Percentiles rank a stretch among this genome's conserved stretches.
Evolutionary conservation across 2,797 vertebrate species (phyloP).

Genomic region (Remorina albescens): DNA sequence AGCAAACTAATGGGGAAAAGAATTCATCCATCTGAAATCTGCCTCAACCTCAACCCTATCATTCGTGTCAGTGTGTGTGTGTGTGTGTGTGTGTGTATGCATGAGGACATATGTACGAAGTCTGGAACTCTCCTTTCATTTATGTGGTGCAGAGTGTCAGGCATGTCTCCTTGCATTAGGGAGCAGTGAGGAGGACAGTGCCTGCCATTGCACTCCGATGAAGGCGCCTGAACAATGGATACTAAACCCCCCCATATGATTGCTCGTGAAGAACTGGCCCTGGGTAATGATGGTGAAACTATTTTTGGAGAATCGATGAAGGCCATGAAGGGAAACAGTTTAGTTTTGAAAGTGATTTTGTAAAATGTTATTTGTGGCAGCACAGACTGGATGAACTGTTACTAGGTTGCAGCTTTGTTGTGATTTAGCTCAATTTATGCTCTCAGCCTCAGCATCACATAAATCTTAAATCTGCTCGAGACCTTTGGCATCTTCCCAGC

Average conservation of each 20-base stretch:
- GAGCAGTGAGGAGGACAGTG: conserved; percentile 84
- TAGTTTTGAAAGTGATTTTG: conserved; percentile 20
- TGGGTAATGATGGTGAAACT: conserved; percentile 46
- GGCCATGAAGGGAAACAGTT: not conserved
- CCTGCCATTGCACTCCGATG: conserved; percentile 83
- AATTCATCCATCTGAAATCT: conserved; percentile 45
- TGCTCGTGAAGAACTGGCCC: conserved; percentile 83
- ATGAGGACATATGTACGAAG: conserved; percentile 55
- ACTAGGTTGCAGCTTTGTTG: conserved; percentile 8
- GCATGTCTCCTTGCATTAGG: conserved; percentile 89
- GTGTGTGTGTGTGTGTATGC: conserved; percentile 15
- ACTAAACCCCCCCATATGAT: conserved; percentile 59
- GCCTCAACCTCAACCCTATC: not conserved
- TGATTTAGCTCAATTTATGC: conserved; percentile 2
- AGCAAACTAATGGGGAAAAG: conserved; percentile 57
- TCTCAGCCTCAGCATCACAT: not conserved
- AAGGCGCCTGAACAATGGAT: conserved; percentile 89
- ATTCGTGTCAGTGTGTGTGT: conserved; percentile 9
- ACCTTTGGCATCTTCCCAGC: conserved; percentile 48
- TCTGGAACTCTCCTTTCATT: conserved; percentile 81
- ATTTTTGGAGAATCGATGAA: conserved; percentile 28
- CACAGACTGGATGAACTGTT: not conserved
- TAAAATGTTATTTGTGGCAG: not conserved
- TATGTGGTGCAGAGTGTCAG: conserved; percentile 92
- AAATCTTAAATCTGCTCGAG: conserved; percentile 28